A percentile compares a stretch with the other conserved stretches of the same genome.
These are phyloP conservation scores for Cheilosia pagana DNA, from an alignment of 2,888 invertebrate genomes.

Conservation along the genomic window DNA sequence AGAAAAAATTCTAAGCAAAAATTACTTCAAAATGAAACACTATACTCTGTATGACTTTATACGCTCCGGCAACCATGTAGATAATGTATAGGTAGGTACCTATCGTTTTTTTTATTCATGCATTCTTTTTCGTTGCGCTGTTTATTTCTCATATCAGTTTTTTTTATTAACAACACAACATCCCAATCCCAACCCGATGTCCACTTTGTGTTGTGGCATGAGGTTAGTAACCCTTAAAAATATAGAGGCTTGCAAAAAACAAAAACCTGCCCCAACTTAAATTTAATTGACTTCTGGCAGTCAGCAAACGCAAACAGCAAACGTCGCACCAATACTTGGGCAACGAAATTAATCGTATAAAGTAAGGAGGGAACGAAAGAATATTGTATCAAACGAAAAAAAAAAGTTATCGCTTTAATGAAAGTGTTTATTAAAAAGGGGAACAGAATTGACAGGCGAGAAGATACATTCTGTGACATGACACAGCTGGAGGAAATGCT, in stretches of 20 bases:
- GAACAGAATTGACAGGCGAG: slow-evolving; percentile 18
- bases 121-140: slow-evolving; percentile 17
- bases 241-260: slow-evolving; percentile 36
- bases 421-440: slow-evolving; percentile 44
- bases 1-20: slow-evolving; percentile 33
- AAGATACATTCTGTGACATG: neutral
- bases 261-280: slow-evolving; percentile 76
- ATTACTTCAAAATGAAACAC: slow-evolving; percentile 30
- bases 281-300: slow-evolving; percentile 72
- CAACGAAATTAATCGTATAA: slow-evolving; percentile 7
- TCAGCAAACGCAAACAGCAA: neutral
- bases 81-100: slow-evolving; percentile 1
- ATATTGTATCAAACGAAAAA: slow-evolving; percentile 11
- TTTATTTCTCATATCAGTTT: slow-evolving; percentile 9
- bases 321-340: slow-evolving; percentile 40
- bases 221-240: slow-evolving; percentile 72
- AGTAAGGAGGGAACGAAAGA: slow-evolving; percentile 12
- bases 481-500: slow-evolving; percentile 4
- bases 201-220: slow-evolving; percentile 35
- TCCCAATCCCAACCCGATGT: no score
- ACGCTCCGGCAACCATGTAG: slow-evolving; percentile 21
- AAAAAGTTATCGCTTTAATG: slow-evolving; percentile 23
- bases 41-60: slow-evolving; percentile 12
- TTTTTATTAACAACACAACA: slow-evolving; percentile 10
- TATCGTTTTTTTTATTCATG: slow-evolving; percentile 11